These are phyloP conservation scores for Bugulina stolonifera DNA, from an alignment of 2,888 invertebrate species.

Conservation along the genomic window DNA sequence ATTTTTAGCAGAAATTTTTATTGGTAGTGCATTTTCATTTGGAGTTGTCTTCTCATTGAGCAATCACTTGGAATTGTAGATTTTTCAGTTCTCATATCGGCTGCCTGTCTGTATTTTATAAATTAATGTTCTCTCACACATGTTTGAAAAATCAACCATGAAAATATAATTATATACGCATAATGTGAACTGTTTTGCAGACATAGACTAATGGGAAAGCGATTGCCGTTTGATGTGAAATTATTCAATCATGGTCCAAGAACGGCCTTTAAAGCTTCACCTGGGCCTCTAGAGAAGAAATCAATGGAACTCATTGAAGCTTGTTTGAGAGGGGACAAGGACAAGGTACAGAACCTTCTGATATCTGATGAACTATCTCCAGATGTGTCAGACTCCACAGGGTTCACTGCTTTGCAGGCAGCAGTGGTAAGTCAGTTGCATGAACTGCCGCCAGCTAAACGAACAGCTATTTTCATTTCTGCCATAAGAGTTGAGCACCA, in stretches of 20 bases:
- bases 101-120: too few species aligned
- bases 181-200: neutral
- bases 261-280: conserved; percentile 29
- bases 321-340: conserved; percentile 39
- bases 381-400: conserved; percentile 46
- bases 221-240: conserved; percentile 36
- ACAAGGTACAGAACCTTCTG: conserved; percentile 40
- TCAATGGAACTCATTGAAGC: conserved; percentile 42
- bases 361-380: conserved; percentile 40
- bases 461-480: too few species aligned
- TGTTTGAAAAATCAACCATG: too few species aligned
- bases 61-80: too few species aligned
- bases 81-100: too few species aligned
- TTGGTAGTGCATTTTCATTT: too few species aligned
- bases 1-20: too few species aligned
- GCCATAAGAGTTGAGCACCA: too few species aligned
- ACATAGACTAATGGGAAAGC: conserved; percentile 31
- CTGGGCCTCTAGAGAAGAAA: conserved; percentile 34
- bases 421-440: conserved; percentile 49
- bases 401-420: conserved; percentile 46
- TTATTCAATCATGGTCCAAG: neutral
- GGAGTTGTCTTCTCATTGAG: too few species aligned
- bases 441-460: too few species aligned
- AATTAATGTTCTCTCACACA: too few species aligned
- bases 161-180: too few species aligned